Conservation (phyloP, 2,797 vertebrate genomes). For the Thunnus albacares region DNA sequence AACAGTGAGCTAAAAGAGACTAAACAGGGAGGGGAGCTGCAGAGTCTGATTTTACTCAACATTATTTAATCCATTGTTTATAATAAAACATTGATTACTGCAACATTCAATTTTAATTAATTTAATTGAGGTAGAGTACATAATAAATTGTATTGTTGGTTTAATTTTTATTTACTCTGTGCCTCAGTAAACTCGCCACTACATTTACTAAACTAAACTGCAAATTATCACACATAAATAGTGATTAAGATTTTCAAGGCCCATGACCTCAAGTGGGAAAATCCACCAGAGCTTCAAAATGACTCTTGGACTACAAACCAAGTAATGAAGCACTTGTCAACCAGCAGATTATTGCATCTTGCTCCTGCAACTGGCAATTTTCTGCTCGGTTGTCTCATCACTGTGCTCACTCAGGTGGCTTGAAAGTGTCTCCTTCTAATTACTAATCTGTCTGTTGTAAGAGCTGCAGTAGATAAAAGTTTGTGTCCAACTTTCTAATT, state of each 20-base stretch:
- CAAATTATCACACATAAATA: background rate
- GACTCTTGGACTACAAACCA: conserved; percentile 36
- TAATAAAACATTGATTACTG: background rate
- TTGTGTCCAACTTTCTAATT: conserved; percentile 72
- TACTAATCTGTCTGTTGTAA: conserved; percentile 44
- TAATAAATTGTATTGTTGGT: background rate
- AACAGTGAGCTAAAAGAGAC: no score
- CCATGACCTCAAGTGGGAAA: conserved; percentile 4
- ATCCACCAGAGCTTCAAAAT: conserved; percentile 15
- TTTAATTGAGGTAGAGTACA: background rate
- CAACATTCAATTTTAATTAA: background rate
- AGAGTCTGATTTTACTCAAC: no score
- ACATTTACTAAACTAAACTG: conserved; percentile 7
- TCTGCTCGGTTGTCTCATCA: conserved; percentile 67
- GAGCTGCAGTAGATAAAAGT: conserved; percentile 63
- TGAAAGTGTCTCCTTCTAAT: conserved; percentile 54
- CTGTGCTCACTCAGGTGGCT: conserved; percentile 61
- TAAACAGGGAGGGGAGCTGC: no score
- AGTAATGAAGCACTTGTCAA: conserved; percentile 62
- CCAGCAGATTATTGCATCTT: conserved; percentile 57
- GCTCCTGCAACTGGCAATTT: conserved; percentile 58
- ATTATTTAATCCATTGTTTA: background rate
- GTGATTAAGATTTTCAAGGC: background rate
- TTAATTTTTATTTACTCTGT: background rate
- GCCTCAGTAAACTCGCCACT: background rate